Base-by-base conservation (phyloP, 2,888 invertebrate species). In the Cheilosia urbana region DNA sequence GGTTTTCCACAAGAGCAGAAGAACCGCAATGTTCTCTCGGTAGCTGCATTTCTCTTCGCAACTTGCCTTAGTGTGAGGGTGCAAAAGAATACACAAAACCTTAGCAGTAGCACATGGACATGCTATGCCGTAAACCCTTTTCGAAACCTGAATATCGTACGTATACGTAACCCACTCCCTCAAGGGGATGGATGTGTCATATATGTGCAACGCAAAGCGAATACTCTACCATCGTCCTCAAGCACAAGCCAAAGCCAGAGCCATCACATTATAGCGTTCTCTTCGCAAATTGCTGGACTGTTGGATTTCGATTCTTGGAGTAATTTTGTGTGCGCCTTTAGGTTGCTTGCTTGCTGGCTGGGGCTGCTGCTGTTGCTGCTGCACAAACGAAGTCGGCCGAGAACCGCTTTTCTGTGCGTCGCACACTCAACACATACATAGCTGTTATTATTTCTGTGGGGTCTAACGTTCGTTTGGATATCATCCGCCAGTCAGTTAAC, bases 371-470 rank as follows among this genome's bases (percentile, higher is more conserved):
- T 63, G 68, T 15, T 77, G 55, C 40, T 68, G 62, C 53, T 71
- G 84, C 84, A 84, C 84, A 76, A 75, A 53, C 65, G 15, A 58
- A 73, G 72, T 83, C 62, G 55, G 62, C 83, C 66, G 81, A 30
- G 7, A 85, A 85, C 85, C 81, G 81, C 81, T 81, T 85, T 85
- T 37, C 37, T 37, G 72, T 72, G 81, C 76, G 76, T 63, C 76
- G 53, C 55, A 66, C 53, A 83, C 78, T 68, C 62, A 51, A 24
- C 30, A 58, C 57, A 21, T 15, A 68, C 42, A 58, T 42, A 65
- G 55, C 58, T 85, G 80, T 81, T 81, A 81, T 85, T 85, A 81
- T 85, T 83, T 85, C 81, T 81, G 81, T 85, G 85, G 85, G 81
- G 85, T 85, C 85, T 85, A 81, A 77, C 76, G 85, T 60, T 77